Evolutionary conservation across 2,797 vertebrate species (phyloP).

Genomic region (Nannoperca obscura): DNA sequence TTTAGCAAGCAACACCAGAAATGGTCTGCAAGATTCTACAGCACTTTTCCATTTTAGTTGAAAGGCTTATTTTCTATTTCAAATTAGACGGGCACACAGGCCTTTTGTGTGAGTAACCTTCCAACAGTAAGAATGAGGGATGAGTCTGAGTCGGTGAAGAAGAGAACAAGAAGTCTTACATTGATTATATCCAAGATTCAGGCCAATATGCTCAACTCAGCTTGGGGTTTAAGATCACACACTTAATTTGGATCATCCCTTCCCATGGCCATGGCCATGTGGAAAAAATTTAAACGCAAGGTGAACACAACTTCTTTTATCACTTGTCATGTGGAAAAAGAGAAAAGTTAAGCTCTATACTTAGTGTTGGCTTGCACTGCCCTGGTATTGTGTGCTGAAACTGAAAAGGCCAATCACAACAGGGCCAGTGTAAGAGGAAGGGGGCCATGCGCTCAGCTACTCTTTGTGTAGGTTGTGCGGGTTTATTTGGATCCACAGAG

Average conservation of each 20-base stretch:
- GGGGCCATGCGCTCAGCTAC: not conserved
- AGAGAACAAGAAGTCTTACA: not conserved
- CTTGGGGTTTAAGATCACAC: not conserved
- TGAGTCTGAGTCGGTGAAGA: not conserved
- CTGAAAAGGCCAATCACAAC: not conserved
- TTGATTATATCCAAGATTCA: not conserved
- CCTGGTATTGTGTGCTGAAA: not conserved
- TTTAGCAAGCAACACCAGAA: not conserved
- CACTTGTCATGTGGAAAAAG: not conserved
- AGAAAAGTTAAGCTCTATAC: not conserved
- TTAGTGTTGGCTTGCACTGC: not conserved
- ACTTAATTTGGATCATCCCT: not conserved
- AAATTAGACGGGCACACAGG: not conserved
- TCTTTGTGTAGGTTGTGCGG: not conserved
- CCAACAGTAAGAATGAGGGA: not conserved
- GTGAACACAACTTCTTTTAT: not conserved
- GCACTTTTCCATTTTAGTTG: slow-evolving; percentile 6
- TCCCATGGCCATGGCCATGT: not conserved
- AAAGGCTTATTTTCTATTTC: slow-evolving; percentile 20
- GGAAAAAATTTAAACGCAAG: not conserved
- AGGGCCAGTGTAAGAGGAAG: not conserved
- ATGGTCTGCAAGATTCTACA: slow-evolving; percentile 6
- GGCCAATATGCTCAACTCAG: not conserved
- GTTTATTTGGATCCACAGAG: not conserved
- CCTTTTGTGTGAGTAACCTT: not conserved